Conservation (phyloP, 1,140 invertebrate genomes). For the Copidosoma floridanum region DNA sequence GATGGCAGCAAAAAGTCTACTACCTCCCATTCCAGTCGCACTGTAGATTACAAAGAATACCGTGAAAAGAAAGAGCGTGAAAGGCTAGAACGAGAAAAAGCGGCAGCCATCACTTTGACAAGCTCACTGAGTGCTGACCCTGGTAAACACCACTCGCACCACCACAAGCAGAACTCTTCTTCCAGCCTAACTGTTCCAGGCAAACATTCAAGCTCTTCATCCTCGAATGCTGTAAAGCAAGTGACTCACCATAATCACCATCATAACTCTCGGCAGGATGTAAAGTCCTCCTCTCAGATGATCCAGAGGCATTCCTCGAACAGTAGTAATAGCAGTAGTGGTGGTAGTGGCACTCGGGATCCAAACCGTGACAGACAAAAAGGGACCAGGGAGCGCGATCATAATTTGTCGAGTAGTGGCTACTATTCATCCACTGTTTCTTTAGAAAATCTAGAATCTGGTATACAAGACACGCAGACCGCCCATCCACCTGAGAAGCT, state of each 20-base stretch:
- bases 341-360: slow-evolving; percentile 31
- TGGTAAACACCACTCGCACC: slow-evolving; percentile 45
- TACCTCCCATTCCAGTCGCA: slow-evolving; percentile 22
- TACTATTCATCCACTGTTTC: no score
- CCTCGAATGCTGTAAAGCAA: slow-evolving; percentile 36
- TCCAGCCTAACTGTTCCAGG: slow-evolving; percentile 31
- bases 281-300: slow-evolving; percentile 36
- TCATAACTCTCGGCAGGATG: slow-evolving; percentile 40
- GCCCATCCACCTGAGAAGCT: slow-evolving; percentile 37
- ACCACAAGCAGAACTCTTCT: slow-evolving; percentile 37
- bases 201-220: slow-evolving; percentile 36
- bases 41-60: slow-evolving; percentile 56
- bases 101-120: not conserved
- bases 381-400: slow-evolving; percentile 40
- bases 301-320: slow-evolving; percentile 39
- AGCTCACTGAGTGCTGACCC: slow-evolving; percentile 26
- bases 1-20: slow-evolving; percentile 44
- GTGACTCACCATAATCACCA: slow-evolving; percentile 48
- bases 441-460: no score
- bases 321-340: slow-evolving; percentile 19
- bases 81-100: slow-evolving; percentile 46
- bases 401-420: no score
- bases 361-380: slow-evolving; percentile 40
- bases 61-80: slow-evolving; percentile 56
- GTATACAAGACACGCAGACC: no score